Base-by-base conservation (phyloP, 2,797 vertebrate species). In the Falco peregrinus region DNA sequence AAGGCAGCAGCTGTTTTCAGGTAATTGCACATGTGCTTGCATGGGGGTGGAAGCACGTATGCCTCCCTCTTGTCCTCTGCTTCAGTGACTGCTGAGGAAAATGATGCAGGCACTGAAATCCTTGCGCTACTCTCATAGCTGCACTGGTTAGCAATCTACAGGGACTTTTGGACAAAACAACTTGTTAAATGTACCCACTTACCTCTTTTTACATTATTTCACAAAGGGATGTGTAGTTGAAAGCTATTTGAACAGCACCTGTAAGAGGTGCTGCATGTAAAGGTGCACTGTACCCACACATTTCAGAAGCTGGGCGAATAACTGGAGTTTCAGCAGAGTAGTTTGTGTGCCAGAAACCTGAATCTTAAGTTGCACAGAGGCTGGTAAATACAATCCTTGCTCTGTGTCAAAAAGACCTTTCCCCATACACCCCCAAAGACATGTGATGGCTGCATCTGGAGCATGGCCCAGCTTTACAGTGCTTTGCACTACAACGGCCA, bases 1-100 rank as follows among this genome's bases (percentile, higher is more conserved):
- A 67, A 28, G 37, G 35, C 54, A 73, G 35, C 15, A 35, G 21
- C 54, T 48, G 5, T 61, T 84, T 24, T 29, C 53, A 67, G 59
- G 31, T 59, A 19, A 21, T 37, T 4, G 2, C 33, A 6, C 1
- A 1, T 3, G 4, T 75, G 22, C 45, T 48, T 65, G 25, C 21
- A 7, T 14, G 37, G 31, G 26, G 4, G 65, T 61, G 43, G 41
- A 19, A 51, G 35, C 41, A 3, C 0, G 0, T 15, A 14, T 2
- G 0, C 24, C 35, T 73, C 35, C n/a, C 19, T n/a, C 39, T 43
- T 47, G 9, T 37, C 19, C 45, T 33, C 59, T 33, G 41, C 41
- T 28, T 41, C 33, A 28, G 56, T 13, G 35, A 22, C 28, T 51
- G 29, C 65, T 63, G 45, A 37, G 64, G 24, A 51, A 39, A 18